Percentiles rank a stretch among this genome's conserved stretches.
Evolutionary conservation across 2,888 invertebrate genomes (phyloP).

Genomic region (Sphaerophoria taeniata): DNA sequence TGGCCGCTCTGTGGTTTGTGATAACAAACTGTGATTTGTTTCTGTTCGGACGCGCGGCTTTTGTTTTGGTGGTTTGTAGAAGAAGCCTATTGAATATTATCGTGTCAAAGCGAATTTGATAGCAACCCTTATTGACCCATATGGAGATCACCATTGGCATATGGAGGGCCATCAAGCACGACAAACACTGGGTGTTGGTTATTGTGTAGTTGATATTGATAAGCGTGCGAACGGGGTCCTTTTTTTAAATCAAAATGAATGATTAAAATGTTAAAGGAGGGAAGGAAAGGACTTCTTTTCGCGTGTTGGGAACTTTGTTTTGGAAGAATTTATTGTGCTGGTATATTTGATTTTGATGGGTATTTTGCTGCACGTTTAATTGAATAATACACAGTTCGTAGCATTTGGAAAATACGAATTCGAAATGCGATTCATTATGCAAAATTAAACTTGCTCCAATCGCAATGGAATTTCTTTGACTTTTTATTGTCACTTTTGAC

Average conservation of each 20-base stretch:
- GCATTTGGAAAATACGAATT: slow-evolving; percentile 54
- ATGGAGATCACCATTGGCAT: slow-evolving; percentile 98
- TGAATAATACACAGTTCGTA: slow-evolving; percentile 76
- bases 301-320: slow-evolving; percentile 86
- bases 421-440: slow-evolving; percentile 74
- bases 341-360: slow-evolving; percentile 84
- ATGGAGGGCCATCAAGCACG: slow-evolving; percentile 99
- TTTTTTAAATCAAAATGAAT: slow-evolving; percentile 75
- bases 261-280: too few relatives aligned
- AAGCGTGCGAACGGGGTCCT: slow-evolving; percentile 88
- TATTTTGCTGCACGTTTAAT: slow-evolving; percentile 78
- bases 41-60: too few relatives aligned
- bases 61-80: too few relatives aligned
- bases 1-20: too few relatives aligned
- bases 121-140: slow-evolving; percentile 97
- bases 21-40: too few relatives aligned
- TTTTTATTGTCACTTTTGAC: too few relatives aligned
- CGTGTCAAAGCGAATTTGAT: too few relatives aligned
- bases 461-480: too few relatives aligned
- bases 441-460: background rate
- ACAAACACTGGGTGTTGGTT: slow-evolving; percentile 88
- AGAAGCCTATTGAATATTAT: too few relatives aligned
- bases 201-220: slow-evolving; percentile 90
- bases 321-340: slow-evolving; percentile 86
- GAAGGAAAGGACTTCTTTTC: slow-evolving; percentile 85